Percentiles rank a stretch among this genome's conserved stretches.
phyloP scores from a whole-genome alignment of 2,888 invertebrate genomes.

The Himalopsyche tibetana region DNA sequence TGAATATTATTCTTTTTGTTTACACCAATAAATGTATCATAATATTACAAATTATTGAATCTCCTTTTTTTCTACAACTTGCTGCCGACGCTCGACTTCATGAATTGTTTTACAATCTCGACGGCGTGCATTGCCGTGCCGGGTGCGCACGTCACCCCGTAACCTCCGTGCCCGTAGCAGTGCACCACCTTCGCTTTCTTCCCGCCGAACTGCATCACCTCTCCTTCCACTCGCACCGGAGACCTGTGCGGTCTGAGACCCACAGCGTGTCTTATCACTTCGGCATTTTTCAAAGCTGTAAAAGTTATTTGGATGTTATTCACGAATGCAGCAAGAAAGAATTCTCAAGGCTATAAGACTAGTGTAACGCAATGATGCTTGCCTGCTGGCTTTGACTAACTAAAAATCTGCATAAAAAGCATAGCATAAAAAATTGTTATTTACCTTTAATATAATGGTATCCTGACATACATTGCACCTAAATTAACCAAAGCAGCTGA shows the following conservation, averaged over 20 bases:
- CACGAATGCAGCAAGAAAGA: too few relatives aligned
- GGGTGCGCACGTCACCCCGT: constrained; percentile 93
- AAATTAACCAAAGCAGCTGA: too few relatives aligned
- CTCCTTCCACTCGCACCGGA: constrained; percentile 84
- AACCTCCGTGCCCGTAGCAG: constrained; percentile 97
- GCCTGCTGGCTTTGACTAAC: too few relatives aligned
- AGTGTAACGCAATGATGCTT: too few relatives aligned
- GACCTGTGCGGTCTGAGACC: constrained; percentile 90
- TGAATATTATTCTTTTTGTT: constrained; percentile 6
- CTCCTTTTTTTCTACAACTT: constrained; percentile 69
- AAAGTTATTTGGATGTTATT: neutral
- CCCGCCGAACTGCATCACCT: constrained; percentile 72
- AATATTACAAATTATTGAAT: neutral
- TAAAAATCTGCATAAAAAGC: too few relatives aligned
- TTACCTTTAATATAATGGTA: too few relatives aligned
- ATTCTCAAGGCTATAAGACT: too few relatives aligned
- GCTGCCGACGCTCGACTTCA: constrained; percentile 70
- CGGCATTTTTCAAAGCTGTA: constrained; percentile 74
- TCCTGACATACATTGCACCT: too few relatives aligned
- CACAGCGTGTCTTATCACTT: constrained; percentile 81
- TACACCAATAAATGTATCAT: neutral
- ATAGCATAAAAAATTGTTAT: too few relatives aligned
- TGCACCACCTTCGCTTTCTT: constrained; percentile 84
- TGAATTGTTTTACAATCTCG: constrained; percentile 76
- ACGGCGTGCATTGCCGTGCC: constrained; percentile 90